Conservation (phyloP, 2,113 vertebrate genomes). For the Anolis carolinensis region DNA sequence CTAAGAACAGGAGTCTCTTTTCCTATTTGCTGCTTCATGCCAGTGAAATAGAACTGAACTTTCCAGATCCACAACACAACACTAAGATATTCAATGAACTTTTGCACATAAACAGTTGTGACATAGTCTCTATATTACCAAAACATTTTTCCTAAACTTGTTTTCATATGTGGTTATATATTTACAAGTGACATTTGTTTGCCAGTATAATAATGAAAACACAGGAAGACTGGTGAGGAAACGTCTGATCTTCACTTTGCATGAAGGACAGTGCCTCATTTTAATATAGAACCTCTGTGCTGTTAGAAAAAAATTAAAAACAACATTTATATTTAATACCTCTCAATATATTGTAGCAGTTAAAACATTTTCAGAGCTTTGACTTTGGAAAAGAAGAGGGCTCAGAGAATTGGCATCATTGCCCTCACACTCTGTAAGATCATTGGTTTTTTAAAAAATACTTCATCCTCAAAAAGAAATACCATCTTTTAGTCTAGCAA, state of each 20-base stretch:
- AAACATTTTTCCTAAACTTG: background rate
- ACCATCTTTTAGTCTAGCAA: background rate
- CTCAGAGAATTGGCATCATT: background rate
- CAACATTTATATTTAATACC: background rate
- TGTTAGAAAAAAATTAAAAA: slow-evolving; percentile 42
- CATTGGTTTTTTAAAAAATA: background rate
- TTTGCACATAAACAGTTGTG: slow-evolving; percentile 45
- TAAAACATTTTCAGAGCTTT: slow-evolving; percentile 36
- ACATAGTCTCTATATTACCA: background rate
- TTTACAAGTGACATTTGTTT: slow-evolving; percentile 37
- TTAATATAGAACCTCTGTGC: slow-evolving; percentile 15
- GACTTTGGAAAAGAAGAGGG: rapidly evolving
- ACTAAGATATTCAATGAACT: slow-evolving; percentile 25
- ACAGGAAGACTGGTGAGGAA: slow-evolving; percentile 21
- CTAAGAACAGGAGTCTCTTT: too few species aligned
- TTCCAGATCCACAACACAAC: slow-evolving; percentile 24
- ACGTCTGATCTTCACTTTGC: slow-evolving; percentile 39
- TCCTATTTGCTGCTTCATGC: too few species aligned
- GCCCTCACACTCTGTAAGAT: background rate
- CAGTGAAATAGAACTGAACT: background rate
- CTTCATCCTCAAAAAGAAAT: too few species aligned
- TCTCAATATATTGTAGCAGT: slow-evolving; percentile 22
- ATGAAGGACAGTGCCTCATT: slow-evolving; percentile 31
- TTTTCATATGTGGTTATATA: slow-evolving; percentile 51
- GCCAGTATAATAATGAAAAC: slow-evolving; percentile 45